These are phyloP conservation scores for Cyaniris semiargus DNA, from an alignment of 2,888 invertebrate species.

Conservation along the genomic window DNA sequence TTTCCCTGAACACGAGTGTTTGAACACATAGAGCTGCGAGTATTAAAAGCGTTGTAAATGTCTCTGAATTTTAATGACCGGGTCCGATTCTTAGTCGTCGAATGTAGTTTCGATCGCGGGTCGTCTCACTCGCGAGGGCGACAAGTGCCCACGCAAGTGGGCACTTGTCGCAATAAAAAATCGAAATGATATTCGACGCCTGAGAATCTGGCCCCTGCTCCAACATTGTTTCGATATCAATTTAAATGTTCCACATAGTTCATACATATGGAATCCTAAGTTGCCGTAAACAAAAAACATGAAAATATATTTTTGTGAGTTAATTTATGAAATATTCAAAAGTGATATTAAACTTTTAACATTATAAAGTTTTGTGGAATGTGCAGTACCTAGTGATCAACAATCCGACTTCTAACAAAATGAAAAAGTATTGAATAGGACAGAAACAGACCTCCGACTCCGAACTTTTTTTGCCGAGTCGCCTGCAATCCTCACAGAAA, in stretches of 20 bases:
- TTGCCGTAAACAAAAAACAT: neutral
- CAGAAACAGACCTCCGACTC: too few relatives aligned
- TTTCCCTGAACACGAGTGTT: slow-evolving; percentile 4
- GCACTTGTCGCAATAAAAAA: too few relatives aligned
- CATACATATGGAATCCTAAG: neutral
- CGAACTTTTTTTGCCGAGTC: too few relatives aligned
- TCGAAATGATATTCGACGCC: too few relatives aligned
- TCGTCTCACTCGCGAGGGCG: too few relatives aligned
- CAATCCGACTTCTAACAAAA: too few relatives aligned
- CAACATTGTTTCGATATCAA: slow-evolving; percentile 12
- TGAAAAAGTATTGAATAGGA: too few relatives aligned
- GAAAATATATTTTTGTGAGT: neutral
- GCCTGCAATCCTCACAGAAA: too few relatives aligned
- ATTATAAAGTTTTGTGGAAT: neutral
- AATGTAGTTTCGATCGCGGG: too few relatives aligned
- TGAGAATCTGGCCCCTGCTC: neutral
- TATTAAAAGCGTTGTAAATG: neutral
- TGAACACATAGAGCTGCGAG: neutral
- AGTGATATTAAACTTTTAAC: neutral
- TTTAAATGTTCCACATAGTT: neutral
- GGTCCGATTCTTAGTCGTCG: too few relatives aligned
- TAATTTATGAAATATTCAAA: neutral
- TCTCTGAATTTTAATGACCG: too few relatives aligned
- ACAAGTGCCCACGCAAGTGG: too few relatives aligned
- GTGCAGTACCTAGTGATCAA: neutral